Base-by-base conservation (phyloP, 1,140 invertebrate genomes). In the Microplitis mediator region DNA sequence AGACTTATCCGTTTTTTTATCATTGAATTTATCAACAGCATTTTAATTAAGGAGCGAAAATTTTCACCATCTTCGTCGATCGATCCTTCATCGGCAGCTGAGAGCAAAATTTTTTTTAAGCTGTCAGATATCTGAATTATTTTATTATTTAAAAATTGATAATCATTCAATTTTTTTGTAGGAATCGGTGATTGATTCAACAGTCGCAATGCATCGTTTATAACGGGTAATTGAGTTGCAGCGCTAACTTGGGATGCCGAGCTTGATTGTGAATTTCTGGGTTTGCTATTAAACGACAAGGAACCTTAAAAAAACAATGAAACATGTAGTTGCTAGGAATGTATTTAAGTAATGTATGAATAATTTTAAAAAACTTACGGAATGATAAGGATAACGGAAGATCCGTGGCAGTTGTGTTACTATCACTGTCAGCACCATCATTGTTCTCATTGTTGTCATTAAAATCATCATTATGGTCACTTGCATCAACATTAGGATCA, bases 41-140 rank as follows among this genome's bases (percentile, higher is more conserved):
- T 62, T 62, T 62, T 35, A 62, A 62, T 62, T 62, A 61, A 61
- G 60, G 16, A 61, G 60, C 60, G 60, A 61, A 61, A 61, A 61
- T 61, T 61, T 32, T 31, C 60, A 61, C 23, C 23, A 61, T 61
- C 60, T 6, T 61, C 60, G 34, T 61, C 60, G 60, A 61, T 61
- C 60, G 60, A 61, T 35, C 34, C 60, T 61, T 61, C 34, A 61
- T 61, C 31, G 60, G 23, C 34, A 32, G 60, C 16, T 32, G 60
- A 32, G 60, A 61, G 60, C 34, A 61, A 61, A 39, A 32, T 61
- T 61, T 61, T 61, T 61, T 61, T 61, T 2, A 61, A 61, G 60
- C 60, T 61, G 4, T 61, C 60, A 61, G 60, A 61, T 61, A 61
- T 61, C 34, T 35, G 60, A 61, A 23, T 61, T 61, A 61, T 16